Percentiles rank a stretch among this genome's conserved stretches.
These are phyloP conservation scores for Entelurus aequoreus DNA, from an alignment of 2,113 vertebrate genomes.

Conservation along the genomic window DNA sequence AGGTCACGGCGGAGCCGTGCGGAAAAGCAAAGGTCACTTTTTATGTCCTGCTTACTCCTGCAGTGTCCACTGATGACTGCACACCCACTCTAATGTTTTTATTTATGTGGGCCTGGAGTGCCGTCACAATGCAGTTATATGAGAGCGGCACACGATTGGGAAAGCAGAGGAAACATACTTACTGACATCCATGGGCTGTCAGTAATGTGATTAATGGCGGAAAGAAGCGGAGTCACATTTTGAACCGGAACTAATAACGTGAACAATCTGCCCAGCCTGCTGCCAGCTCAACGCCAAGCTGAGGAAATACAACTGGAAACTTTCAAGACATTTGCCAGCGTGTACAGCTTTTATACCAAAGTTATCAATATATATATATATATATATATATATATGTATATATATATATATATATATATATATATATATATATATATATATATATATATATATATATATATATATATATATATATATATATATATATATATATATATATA, in stretches of 20 bases:
- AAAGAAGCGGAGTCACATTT: constrained; percentile 58
- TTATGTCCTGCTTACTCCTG: constrained; percentile 23
- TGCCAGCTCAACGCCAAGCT: constrained; percentile 29
- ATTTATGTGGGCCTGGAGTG: constrained; percentile 52
- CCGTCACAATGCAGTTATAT: constrained; percentile 1
- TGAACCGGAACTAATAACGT: constrained; percentile 77
- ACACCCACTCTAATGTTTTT: too few relatives aligned
- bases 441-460: too few relatives aligned
- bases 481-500: too few relatives aligned
- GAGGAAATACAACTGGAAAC: constrained; percentile 43
- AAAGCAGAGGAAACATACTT: constrained; percentile 66
- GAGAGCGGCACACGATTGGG: constrained; percentile 13
- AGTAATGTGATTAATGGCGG: constrained; percentile 74
- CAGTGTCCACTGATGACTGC: constrained; percentile 1
- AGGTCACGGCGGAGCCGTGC: constrained; percentile 76
- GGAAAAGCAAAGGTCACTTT: constrained; percentile 81
- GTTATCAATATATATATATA: background rate
- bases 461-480: too few relatives aligned
- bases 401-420: too few relatives aligned
- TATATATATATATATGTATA: too few relatives aligned
- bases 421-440: too few relatives aligned
- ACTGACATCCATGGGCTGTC: constrained; percentile 76
- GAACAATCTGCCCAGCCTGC: constrained; percentile 70
- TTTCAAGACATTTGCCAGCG: constrained; percentile 18
- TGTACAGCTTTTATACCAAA: background rate